Evolutionary conservation across 2,113 vertebrate species (phyloP), one percentile per base, ranked within the genome.

Genomic region (Cololabis saira): DNA sequence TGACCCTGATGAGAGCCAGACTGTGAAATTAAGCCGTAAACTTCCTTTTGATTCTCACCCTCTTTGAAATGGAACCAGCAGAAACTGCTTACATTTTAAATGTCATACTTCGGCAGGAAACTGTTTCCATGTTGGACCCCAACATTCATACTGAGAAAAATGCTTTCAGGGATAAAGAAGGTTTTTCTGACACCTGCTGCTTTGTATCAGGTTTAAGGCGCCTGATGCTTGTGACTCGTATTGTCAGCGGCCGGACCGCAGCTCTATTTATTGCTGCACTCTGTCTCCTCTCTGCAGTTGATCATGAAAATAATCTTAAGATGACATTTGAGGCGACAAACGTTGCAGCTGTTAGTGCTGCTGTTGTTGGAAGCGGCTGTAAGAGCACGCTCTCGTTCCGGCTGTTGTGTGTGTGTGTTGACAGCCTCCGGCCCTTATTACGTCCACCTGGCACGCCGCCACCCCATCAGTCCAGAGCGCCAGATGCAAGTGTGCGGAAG

Each of bases 381-480:
- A 9, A 14, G 44, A 15, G 62, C 52, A 0, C 27, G 24, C 54
- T 76, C 50, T 43, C 22, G 61, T 43, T 61, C 30, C 71, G 50
- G 78, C 69, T 78, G 76, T 76, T 51, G 16, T 50, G 67, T 51
- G 16, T 50, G 67, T 71, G 49, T 1, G 64, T 52, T 68, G 76
- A 72, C 71, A 73, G 76, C 63, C 65, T 42, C 67, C 69, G 17
- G 17, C 48, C 74, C 71, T 27, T 27, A 11, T 71, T 53, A n/a
- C 67, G 21, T 15, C 81, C 85, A 88, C 80, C 84, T 89, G 89
- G 79, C 80, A 53, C n/a, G 55, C 67, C 78, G 66, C 72, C 51
- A 24, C 30, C 4, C 68, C 62, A 1, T 48, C 42, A 6, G 65
- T 24, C 45, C 4, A 1, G 1, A 17, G 65, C 58, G 59, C 9